These are phyloP conservation scores for Aphis gossypii DNA, from an alignment of 1,140 invertebrate species.

Conservation along the genomic window DNA sequence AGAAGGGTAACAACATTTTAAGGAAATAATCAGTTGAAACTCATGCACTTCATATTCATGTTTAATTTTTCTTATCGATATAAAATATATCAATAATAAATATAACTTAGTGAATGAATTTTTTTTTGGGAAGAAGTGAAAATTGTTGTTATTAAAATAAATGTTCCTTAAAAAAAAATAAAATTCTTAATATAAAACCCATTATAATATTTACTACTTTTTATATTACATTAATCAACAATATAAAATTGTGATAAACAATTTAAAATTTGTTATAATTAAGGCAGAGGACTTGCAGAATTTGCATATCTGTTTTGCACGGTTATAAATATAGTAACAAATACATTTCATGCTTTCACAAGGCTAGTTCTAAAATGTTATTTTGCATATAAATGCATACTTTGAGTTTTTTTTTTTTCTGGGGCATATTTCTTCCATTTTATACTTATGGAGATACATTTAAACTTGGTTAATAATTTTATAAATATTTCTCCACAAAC, in stretches of 20 bases:
- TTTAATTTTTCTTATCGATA: not conserved
- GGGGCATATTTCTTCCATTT: no score
- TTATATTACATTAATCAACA: not conserved
- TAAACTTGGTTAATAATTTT: no score
- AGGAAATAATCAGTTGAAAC: not conserved
- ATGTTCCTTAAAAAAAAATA: not conserved
- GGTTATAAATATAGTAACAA: no score
- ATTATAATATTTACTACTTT: not conserved
- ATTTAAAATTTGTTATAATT: no score
- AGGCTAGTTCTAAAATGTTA: no score
- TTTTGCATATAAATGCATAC: no score
- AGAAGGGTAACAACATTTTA: not conserved
- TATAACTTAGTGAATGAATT: not conserved
- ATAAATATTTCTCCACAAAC: no score
- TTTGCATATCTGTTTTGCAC: no score
- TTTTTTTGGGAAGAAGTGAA: not conserved
- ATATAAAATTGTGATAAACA: not conserved
- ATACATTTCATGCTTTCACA: no score
- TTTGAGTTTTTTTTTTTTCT: no score
- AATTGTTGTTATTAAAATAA: not conserved
- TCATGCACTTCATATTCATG: not conserved
- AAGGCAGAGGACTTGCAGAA: no score
- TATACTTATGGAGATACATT: no score
- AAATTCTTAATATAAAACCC: not conserved
- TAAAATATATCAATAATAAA: not conserved